Evolutionary conservation across 1,140 invertebrate species (phyloP).

Genomic region (Galleria mellonella): DNA sequence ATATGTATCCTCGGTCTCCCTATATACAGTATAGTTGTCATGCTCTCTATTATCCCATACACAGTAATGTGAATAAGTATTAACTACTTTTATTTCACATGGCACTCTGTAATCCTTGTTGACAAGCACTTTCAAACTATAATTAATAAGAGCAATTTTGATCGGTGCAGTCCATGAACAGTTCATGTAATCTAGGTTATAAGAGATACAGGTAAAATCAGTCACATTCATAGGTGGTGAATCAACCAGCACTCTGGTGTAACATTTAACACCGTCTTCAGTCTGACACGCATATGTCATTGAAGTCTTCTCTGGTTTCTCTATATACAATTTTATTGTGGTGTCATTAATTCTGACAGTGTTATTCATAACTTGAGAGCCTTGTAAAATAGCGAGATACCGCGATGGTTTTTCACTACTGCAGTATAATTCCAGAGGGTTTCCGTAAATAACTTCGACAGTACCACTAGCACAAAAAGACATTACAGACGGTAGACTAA

Average conservation of each 20-base stretch:
- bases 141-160: slow-evolving; percentile 75
- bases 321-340: slow-evolving; percentile 41
- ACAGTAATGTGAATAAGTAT: slow-evolving; percentile 20
- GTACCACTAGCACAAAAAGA: slow-evolving; percentile 41
- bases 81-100: too few relatives aligned
- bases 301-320: slow-evolving; percentile 33
- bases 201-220: slow-evolving; percentile 79
- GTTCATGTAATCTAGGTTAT: slow-evolving; percentile 79
- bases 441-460: slow-evolving; percentile 35
- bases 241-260: slow-evolving; percentile 47
- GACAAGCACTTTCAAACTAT: slow-evolving; percentile 67
- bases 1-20: slow-evolving; percentile 75
- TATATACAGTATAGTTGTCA: slow-evolving; percentile 65
- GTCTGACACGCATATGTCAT: slow-evolving; percentile 47
- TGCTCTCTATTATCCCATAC: slow-evolving; percentile 56
- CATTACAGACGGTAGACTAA: slow-evolving; percentile 49
- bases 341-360: slow-evolving; percentile 39
- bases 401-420: slow-evolving; percentile 26
- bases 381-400: slow-evolving; percentile 17
- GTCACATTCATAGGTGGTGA: slow-evolving; percentile 70
- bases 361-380: slow-evolving; percentile 41
- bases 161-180: slow-evolving; percentile 78
- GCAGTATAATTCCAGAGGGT: slow-evolving; percentile 54
- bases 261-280: slow-evolving; percentile 39
- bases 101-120: too few relatives aligned